Evolutionary conservation across 2,797 vertebrate genomes (phyloP), one percentile per base, ranked within the genome.

Genomic region (Phalanger gymnotis): DNA sequence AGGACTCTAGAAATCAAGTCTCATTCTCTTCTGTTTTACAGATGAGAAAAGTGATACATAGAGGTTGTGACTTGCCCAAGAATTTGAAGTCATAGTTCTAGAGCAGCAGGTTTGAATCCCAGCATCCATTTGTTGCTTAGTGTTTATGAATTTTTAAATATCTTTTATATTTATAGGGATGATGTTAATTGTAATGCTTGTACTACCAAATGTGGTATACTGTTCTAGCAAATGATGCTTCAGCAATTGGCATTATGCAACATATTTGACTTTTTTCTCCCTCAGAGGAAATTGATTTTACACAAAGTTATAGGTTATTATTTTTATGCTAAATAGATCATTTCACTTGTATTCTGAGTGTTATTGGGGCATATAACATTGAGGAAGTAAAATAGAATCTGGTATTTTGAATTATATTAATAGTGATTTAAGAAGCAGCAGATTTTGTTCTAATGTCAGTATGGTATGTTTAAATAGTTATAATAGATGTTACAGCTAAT

Each of bases 381-480:
- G 53, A 92, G 12, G 53, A 95, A 54, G 1, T 93, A 30, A 97
- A 53, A 57, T 92, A 89, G 10, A 53, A 52, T 61, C 7, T 47
- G 73, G n/a, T 51, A 28, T 52, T 25, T 94, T 95, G 28, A 6
- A 13, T 28, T 92, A 61, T 93, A 87, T 94, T 96, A 90, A 53
- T 28, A 54, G 28, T 91, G 91, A 57, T 16, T 95, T 91, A 94
- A 52, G 90, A 25, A 55, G 31, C 27, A 91, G 53, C 47, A 54
- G 47, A 0, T 96, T 95, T 25, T 92, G 34, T 73, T 73, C 14
- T 40, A 96, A 94, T 53, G 16, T 56, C 73, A 13, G 34, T 73
- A 73, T 19, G 92, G 47, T 94, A 73, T 94, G 1, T 96, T 10
- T 90, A 93, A 53, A 19, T 22, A 87, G 95, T 92, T 97, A n/a